These are phyloP conservation scores for Hybognathus amarus DNA, from an alignment of 2,797 vertebrate genomes.

Conservation along the genomic window DNA sequence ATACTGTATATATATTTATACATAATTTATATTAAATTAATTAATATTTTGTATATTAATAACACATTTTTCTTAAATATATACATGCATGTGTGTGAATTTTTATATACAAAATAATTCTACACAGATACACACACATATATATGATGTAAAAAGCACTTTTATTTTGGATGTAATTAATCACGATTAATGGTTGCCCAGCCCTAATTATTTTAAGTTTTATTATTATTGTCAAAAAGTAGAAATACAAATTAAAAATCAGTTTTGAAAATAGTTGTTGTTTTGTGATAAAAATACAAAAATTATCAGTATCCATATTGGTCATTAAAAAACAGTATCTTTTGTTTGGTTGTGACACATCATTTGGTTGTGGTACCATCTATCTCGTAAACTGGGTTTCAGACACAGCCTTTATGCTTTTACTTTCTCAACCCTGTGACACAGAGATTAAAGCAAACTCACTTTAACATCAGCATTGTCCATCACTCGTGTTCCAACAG, in stretches of 20 bases:
- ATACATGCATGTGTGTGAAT: too few relatives aligned
- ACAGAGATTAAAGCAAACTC: not conserved
- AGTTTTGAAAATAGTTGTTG: not conserved
- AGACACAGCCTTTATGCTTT: not conserved
- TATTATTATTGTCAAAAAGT: not conserved
- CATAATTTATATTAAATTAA: too few relatives aligned
- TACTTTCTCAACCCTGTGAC: not conserved
- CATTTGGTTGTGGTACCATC: too few relatives aligned
- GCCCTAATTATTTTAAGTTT: not conserved
- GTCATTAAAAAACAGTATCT: not conserved
- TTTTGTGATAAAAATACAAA: not conserved
- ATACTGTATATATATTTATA: too few relatives aligned
- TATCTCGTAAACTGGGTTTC: not conserved
- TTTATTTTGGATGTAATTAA: too few relatives aligned
- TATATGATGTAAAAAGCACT: too few relatives aligned
- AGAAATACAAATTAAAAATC: not conserved
- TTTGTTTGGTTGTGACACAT: not conserved
- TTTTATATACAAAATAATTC: too few relatives aligned
- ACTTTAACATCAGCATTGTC: slow-evolving; percentile 87
- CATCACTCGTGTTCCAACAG: slow-evolving; percentile 83
- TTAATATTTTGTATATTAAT: too few relatives aligned
- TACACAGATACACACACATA: too few relatives aligned
- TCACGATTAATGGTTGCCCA: too few relatives aligned
- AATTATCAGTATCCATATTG: not conserved
- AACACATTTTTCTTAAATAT: too few relatives aligned